phyloP scores from a whole-genome alignment of 2,797 vertebrate genomes.

The Siniperca undulata region DNA sequence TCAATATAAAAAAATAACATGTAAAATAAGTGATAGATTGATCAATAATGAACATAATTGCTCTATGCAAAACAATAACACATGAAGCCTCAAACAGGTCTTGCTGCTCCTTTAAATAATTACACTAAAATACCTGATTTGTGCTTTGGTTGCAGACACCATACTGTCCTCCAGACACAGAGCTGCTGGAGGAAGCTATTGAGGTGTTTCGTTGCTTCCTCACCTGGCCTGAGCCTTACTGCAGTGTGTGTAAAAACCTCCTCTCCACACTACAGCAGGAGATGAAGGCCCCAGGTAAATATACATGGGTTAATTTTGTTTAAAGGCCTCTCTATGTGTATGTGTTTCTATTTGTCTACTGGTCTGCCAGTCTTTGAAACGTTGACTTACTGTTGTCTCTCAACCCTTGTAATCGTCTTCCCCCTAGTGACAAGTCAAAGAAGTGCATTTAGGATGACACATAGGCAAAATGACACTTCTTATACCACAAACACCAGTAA shows the following conservation, averaged over 20 bases:
- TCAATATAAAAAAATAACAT: neutral
- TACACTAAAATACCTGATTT: neutral
- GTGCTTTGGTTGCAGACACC: conserved; percentile 86
- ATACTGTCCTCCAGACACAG: conserved; percentile 87
- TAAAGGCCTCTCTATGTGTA: neutral
- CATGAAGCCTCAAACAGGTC: neutral
- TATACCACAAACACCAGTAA: neutral
- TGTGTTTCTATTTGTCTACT: neutral
- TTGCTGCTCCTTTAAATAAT: neutral
- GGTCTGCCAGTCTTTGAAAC: neutral
- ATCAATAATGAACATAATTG: no score
- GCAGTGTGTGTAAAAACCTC: conserved; percentile 89
- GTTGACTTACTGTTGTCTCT: neutral
- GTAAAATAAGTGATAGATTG: no score
- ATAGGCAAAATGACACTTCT: fast-evolving
- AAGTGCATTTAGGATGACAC: conserved; percentile 24
- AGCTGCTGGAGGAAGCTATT: conserved; percentile 89
- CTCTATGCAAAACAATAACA: neutral
- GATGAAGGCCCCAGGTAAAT: conserved; percentile 92
- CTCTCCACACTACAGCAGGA: conserved; percentile 92
- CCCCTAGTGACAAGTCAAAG: conserved; percentile 59
- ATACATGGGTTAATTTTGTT: neutral
- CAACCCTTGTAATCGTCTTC: neutral
- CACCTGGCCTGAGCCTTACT: conserved; percentile 95
- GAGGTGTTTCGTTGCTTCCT: conserved; percentile 91